Conservation (phyloP, 2,888 invertebrate genomes). For the Polyommatus icarus region DNA sequence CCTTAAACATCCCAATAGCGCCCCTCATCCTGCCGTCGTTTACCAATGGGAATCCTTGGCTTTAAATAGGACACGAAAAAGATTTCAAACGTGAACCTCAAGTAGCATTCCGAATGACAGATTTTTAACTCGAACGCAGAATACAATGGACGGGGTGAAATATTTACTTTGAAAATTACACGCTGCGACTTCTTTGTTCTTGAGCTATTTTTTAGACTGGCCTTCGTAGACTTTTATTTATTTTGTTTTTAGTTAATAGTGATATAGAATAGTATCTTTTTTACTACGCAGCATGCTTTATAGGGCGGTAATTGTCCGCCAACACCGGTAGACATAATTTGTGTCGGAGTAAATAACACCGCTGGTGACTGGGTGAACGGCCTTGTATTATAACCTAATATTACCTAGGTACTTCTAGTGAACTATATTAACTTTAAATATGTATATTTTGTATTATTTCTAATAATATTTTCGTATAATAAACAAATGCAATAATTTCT, state of each 20-base stretch:
- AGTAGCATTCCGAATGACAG: slow-evolving; percentile 38
- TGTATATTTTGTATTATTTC: slow-evolving; percentile 20
- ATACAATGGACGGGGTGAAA: slow-evolving; percentile 4
- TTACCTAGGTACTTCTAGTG: slow-evolving; percentile 26
- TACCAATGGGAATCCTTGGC: slow-evolving; percentile 54
- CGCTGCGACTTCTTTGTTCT: not conserved
- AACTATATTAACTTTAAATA: slow-evolving; percentile 25
- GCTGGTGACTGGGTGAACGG: slow-evolving; percentile 28
- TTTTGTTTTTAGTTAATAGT: slow-evolving; percentile 6
- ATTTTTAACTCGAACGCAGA: slow-evolving; percentile 10
- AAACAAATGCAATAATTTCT: slow-evolving; percentile 25
- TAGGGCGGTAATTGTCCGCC: slow-evolving; percentile 3
- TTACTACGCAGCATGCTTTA: slow-evolving; percentile 23
- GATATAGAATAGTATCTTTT: slow-evolving; percentile 1
- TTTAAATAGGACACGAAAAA: slow-evolving; percentile 45
- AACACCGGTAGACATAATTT: slow-evolving; percentile 17
- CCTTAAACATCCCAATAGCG: slow-evolving; percentile 58
- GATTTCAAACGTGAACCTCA: slow-evolving; percentile 44
- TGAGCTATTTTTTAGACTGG: slow-evolving; percentile 7
- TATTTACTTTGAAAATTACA: slow-evolving; percentile 13
- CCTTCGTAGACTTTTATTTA: slow-evolving; percentile 15
- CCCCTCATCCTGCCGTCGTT: slow-evolving; percentile 62
- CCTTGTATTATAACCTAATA: slow-evolving; percentile 29
- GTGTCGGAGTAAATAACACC: slow-evolving; percentile 16
- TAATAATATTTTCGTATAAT: slow-evolving; percentile 20